phyloP scores from a whole-genome alignment of 2,113 vertebrate species.

The Leiothrix lutea region DNA sequence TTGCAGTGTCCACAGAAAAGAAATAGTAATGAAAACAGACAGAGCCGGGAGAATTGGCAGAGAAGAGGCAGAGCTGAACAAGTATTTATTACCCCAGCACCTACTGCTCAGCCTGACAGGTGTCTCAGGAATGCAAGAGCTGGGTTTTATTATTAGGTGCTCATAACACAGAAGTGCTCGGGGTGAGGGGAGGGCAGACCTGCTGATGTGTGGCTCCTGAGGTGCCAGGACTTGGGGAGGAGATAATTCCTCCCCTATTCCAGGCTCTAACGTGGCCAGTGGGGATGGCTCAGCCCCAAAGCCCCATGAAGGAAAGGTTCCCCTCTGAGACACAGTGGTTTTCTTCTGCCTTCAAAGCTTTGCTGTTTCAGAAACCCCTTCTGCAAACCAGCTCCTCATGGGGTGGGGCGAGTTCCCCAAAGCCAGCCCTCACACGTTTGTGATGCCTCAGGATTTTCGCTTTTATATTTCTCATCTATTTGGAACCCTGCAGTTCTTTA shows the following conservation, averaged over 20 bases:
- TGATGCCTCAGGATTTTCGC: neutral
- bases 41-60: neutral
- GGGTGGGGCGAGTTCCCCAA: neutral
- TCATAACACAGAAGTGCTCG: neutral
- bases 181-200: neutral
- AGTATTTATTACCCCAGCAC: conserved; percentile 34
- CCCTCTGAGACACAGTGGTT: neutral
- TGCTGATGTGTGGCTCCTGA: neutral
- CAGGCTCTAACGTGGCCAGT: accelerated
- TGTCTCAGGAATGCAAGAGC: neutral
- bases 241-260: neutral
- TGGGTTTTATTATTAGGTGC: neutral
- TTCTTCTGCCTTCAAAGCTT: neutral
- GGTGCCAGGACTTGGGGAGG: neutral
- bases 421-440: neutral
- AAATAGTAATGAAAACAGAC: conserved; percentile 51
- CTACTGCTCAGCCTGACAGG: conserved; percentile 7
- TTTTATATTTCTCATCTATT: neutral
- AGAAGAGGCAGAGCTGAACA: conserved; percentile 29
- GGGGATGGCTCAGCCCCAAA: neutral
- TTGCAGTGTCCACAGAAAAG: conserved; percentile 58
- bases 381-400: neutral
- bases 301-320: neutral
- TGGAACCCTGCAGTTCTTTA: neutral
- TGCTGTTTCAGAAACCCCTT: neutral